phyloP scores from a whole-genome alignment of 2,797 vertebrate species.

The Philypnodon macrostomus region DNA sequence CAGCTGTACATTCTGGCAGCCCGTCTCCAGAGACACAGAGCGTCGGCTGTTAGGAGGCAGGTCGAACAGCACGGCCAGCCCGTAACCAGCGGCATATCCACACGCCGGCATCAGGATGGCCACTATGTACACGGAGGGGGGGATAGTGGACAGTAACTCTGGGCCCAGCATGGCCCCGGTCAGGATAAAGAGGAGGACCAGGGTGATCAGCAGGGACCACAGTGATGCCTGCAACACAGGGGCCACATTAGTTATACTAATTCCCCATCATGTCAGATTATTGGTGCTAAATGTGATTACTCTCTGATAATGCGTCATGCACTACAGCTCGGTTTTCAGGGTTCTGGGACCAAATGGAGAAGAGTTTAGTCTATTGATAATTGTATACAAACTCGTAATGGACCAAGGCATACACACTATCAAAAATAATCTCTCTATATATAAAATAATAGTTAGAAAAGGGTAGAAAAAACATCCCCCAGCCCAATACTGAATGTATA shows the following conservation, averaged over 20 bases:
- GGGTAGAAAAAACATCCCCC: too few relatives aligned
- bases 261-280: neutral
- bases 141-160: conserved; percentile 87
- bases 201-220: conserved; percentile 91
- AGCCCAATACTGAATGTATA: too few relatives aligned
- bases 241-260: neutral
- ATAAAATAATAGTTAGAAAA: too few relatives aligned
- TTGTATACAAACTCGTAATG: too few relatives aligned
- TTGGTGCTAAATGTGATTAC: too few relatives aligned
- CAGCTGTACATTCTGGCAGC: conserved; percentile 97
- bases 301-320: too few relatives aligned
- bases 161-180: conserved; percentile 95
- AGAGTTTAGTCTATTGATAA: too few relatives aligned
- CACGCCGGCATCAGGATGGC: conserved; percentile 91
- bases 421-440: too few relatives aligned
- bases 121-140: conserved; percentile 86
- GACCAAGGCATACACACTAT: too few relatives aligned
- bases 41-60: conserved; percentile 88
- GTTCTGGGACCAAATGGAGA: too few relatives aligned
- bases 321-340: too few relatives aligned
- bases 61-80: conserved; percentile 85
- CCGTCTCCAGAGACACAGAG: conserved; percentile 91
- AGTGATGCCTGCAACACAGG: conserved; percentile 82
- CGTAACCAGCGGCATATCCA: conserved; percentile 89
- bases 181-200: conserved; percentile 92